A percentile compares a stretch with the other conserved stretches of the same genome.
phyloP scores from a whole-genome alignment of 2,113 vertebrate genomes.

The Sander lucioperca region DNA sequence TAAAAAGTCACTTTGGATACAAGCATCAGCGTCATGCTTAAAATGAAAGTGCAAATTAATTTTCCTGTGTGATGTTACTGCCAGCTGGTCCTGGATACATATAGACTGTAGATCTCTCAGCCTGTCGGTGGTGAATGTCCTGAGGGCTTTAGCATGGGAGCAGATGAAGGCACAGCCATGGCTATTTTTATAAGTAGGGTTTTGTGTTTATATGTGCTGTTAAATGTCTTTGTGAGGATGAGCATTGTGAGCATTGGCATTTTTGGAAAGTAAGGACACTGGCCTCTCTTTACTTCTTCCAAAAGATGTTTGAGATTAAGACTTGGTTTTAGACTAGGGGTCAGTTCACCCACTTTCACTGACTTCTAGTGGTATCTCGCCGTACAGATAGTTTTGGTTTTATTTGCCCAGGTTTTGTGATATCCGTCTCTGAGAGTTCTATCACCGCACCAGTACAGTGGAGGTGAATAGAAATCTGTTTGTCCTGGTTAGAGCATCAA shows the following conservation, averaged over 20 bases:
- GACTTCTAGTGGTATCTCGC: background rate
- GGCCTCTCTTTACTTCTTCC: background rate
- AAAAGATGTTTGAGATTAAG: background rate
- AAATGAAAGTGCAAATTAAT: background rate
- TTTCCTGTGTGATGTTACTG: background rate
- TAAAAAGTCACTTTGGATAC: background rate
- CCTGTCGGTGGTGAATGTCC: constrained; percentile 16
- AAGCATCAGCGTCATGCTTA: background rate
- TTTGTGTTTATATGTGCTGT: background rate
- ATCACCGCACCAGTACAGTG: background rate
- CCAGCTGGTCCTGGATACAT: background rate
- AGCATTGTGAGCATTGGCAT: too few species aligned
- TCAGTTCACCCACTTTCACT: too few species aligned
- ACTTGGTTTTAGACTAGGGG: background rate
- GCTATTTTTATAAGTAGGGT: constrained; percentile 8
- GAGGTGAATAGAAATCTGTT: background rate
- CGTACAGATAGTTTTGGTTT: background rate
- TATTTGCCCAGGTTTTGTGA: background rate
- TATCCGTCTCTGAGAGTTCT: background rate
- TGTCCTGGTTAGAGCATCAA: background rate
- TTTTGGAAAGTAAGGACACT: background rate
- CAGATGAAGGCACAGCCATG: background rate
- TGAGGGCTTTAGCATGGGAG: background rate
- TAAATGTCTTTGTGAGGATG: background rate
- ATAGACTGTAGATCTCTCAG: background rate